These are phyloP conservation scores for Pycnonotus jocosus DNA, from an alignment of 2,113 vertebrate genomes.

Conservation along the genomic window DNA sequence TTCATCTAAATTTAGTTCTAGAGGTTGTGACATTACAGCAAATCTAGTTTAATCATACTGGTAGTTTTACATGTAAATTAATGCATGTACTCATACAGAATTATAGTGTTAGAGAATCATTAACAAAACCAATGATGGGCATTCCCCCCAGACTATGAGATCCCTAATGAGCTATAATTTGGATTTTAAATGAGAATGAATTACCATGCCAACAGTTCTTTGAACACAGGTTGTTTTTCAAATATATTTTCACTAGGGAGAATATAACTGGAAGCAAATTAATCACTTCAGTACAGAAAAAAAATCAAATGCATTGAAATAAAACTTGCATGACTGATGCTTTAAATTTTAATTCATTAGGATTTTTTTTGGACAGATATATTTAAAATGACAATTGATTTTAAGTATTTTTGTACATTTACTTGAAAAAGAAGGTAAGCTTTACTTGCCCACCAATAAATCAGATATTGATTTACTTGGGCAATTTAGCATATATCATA, in stretches of 20 bases:
- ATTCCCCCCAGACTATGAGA: conserved; percentile 16
- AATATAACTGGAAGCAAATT: neutral
- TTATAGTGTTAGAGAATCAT: conserved; percentile 23
- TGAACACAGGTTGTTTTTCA: neutral
- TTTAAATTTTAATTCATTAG: neutral
- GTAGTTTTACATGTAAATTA: conserved; percentile 44
- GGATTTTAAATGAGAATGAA: conserved; percentile 45
- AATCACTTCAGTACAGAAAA: neutral
- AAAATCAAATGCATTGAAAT: neutral
- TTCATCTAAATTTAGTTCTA: conserved; percentile 8
- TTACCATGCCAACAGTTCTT: neutral
- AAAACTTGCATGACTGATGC: neutral
- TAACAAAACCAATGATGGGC: conserved; percentile 38
- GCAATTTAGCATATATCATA: neutral
- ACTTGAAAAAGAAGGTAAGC: neutral
- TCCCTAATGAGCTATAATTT: conserved; percentile 14
- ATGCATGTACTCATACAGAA: conserved; percentile 6
- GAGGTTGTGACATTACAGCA: neutral
- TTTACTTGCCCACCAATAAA: neutral
- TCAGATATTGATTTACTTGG: neutral
- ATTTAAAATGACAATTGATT: neutral
- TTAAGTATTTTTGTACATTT: neutral
- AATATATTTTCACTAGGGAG: neutral
- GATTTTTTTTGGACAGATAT: neutral
- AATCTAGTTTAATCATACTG: neutral